Conservation (phyloP, 1,140 invertebrate species). For the Pachypsylla venusta region DNA sequence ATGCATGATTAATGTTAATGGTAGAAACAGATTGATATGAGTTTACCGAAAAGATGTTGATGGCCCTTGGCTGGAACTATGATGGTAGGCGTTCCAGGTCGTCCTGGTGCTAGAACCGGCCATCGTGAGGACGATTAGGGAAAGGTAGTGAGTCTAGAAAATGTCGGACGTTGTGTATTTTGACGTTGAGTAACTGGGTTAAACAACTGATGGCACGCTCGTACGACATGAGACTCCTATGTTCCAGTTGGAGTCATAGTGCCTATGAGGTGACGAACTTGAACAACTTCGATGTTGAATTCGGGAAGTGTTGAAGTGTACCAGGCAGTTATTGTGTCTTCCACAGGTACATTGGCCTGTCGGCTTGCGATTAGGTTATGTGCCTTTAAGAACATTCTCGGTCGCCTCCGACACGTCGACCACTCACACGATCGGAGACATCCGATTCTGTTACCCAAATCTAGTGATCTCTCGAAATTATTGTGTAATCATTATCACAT, state of each 20-base stretch:
- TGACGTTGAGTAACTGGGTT: neutral
- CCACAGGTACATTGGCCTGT: neutral
- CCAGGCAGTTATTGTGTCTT: neutral
- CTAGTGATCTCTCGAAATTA: constrained; percentile 26
- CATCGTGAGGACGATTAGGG: no score
- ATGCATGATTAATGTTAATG: no score
- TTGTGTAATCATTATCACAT: constrained; percentile 27
- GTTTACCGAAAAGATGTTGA: no score
- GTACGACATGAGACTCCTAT: neutral
- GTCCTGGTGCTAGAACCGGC: no score
- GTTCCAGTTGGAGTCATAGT: neutral
- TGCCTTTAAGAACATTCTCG: neutral
- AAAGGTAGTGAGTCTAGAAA: neutral
- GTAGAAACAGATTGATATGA: no score
- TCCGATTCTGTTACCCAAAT: constrained; percentile 29
- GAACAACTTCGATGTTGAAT: neutral
- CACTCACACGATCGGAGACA: constrained; percentile 26
- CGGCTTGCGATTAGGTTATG: neutral
- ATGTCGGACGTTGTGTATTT: neutral
- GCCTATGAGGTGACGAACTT: neutral
- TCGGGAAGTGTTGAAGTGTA: neutral
- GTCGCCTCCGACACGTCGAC: neutral
- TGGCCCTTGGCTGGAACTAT: no score
- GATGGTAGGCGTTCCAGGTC: no score
- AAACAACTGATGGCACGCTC: neutral